Evolutionary conservation across 2,113 vertebrate genomes (phyloP).

Genomic region (Hirundichthys speculiger): DNA sequence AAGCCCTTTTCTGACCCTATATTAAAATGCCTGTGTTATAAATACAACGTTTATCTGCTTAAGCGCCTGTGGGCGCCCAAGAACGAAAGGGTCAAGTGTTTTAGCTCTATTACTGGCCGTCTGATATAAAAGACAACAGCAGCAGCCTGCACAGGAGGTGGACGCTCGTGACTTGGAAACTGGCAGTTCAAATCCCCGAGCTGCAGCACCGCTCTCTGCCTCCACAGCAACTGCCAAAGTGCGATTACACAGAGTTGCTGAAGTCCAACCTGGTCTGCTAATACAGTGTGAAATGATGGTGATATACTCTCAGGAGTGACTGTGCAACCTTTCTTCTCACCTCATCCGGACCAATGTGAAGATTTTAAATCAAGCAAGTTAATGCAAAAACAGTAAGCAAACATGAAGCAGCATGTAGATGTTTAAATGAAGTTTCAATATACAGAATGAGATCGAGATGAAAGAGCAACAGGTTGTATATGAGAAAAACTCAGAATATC

Average conservation of each 20-base stretch:
- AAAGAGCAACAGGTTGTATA: too few species aligned
- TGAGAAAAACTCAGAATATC: too few species aligned
- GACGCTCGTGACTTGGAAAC: constrained; percentile 53
- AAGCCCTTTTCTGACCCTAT: constrained; percentile 43
- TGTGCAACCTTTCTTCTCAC: constrained; percentile 11
- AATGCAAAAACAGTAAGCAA: not conserved
- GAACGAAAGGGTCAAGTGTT: constrained; percentile 54
- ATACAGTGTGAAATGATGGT: constrained; percentile 18
- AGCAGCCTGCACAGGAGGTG: constrained; percentile 45
- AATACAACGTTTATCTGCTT: constrained; percentile 65
- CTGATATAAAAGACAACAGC: constrained; percentile 40
- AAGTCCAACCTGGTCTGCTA: constrained; percentile 24
- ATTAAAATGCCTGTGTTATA: constrained; percentile 51
- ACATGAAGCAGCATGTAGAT: not conserved
- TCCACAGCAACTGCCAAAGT: constrained; percentile 51
- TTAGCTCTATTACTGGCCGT: constrained; percentile 46
- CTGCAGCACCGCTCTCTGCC: constrained; percentile 34
- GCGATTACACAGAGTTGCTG: constrained; percentile 18
- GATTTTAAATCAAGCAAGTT: constrained; percentile 19
- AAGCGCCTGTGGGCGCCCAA: constrained; percentile 57
- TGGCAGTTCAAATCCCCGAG: constrained; percentile 50
- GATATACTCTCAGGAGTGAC: too few species aligned
- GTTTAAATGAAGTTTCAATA: not conserved
- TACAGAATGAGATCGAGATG: not conserved
- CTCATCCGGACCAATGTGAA: constrained; percentile 12